Evolutionary conservation across 2,888 invertebrate genomes (phyloP), one percentile per base, ranked within the genome.

Genomic region (Penaeus monodon): DNA sequence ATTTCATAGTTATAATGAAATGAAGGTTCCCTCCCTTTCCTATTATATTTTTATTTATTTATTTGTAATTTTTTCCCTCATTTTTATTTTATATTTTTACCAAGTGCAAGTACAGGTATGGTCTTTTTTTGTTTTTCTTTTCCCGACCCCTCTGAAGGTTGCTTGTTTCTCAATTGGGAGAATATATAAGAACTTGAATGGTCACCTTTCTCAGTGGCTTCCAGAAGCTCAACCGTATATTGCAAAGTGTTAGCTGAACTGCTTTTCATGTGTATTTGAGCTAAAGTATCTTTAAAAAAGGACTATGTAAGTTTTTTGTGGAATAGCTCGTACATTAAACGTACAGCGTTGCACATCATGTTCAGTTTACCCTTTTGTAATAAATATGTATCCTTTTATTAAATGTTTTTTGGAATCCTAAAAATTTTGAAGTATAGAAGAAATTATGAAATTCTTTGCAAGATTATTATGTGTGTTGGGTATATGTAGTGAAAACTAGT

Each of bases 331-430:
- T 76, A 81, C 65, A 88, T 88, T 77, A 49, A 70, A 66, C 76
- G 64, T 73, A 87, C 84, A 83, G 80, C 74, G 57, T 49, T 80
- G 80, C 84, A 88, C 84, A 87, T 87, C 82, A 84, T 81, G 84
- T 88, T 88, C 84, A 88, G 88, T 88, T 88, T 80, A 88, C 84
- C 81, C 88, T 88, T 88, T 88, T 88, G 88, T 88, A 88, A 88
- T 88, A 88, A 88, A 88, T 88, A 84, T 88, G 84, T 88, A 88
- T 84, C 88, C 87, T 87, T 88, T 88, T 88, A 81, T 65, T 33
- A 57, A 66, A 44, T 38, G 65, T 57, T 57, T 84, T 68, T 64
- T 57, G 57, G 57, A 57, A 57, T 17, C 57, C 17, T 57, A 57
- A 57, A 57, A 14, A 17, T 57, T 57, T 57, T 57, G 57, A 57